Base-by-base conservation (phyloP, 2,113 vertebrate genomes). In the Oreocharis arfaki region DNA sequence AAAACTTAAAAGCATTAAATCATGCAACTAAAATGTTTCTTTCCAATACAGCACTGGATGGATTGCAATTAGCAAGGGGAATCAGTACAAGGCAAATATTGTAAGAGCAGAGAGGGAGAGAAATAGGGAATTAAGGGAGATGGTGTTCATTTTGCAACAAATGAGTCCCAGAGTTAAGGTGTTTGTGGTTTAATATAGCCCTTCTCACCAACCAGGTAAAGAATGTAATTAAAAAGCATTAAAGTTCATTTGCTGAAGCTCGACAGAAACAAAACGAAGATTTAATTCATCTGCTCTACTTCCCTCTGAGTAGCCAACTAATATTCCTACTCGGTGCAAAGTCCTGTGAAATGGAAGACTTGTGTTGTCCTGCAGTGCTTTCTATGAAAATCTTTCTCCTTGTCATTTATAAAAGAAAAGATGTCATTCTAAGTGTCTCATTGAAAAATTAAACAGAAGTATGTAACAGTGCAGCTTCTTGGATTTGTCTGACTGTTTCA, bases 71-170 rank as follows among this genome's bases (percentile, higher is more conserved):
- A 94, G 69, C 86, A 84, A 63, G 47, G 69, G 75, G 86, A 90
- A 96, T 84, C 64, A 81, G 86, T 77, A 92, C 95, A 94, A 92
- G 80, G 88, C 76, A 97, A 96, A 96, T 93, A 96, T 69, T 87
- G 65, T 92, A 87, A 93, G 41, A 92, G 73, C 37, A 46, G 79
- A 71, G 79, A 93, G 84, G 91, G 89, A 89, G 67, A 90, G 63
- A 95, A 94, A 90, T 32, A 89, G 52, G 90, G 92, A 95, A 94
- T 92, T 81, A 90, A 84, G 41, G 79, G 60, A 83, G 83, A 92
- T 37, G 56, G 92, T 92, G 64, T 42, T 93, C 68, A 67, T 90
- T 90, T 92, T 68, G 85, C 71, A 93, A 95, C 75, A 96, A 96
- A 85, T 80, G 82, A 96, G 82, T 63, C 92, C 70, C 91, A 86